A percentile compares a stretch with the other conserved stretches of the same genome.
Evolutionary conservation across 2,797 vertebrate genomes (phyloP).

Genomic region (Notamacropus eugenii): DNA sequence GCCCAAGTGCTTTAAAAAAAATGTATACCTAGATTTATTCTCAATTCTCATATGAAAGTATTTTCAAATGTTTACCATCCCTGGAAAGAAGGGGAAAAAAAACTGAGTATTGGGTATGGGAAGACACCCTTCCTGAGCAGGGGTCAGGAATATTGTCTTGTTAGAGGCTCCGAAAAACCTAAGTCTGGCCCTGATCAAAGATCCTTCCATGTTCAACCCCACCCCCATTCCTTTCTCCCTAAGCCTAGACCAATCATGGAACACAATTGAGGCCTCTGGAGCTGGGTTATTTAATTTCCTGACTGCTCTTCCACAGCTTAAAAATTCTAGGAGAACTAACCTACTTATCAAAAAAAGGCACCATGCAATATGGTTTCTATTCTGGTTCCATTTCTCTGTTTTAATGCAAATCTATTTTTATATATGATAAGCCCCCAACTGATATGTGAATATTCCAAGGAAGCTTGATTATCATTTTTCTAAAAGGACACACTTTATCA

Average conservation of each 20-base stretch:
- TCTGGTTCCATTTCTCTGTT: constrained; percentile 64
- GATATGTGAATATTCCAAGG: constrained; percentile 44
- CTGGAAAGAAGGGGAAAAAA: neutral
- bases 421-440: constrained; percentile 7
- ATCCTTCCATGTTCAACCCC: neutral
- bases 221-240: neutral
- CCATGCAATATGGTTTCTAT: constrained; percentile 60
- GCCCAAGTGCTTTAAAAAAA: neutral
- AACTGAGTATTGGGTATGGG: neutral
- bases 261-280: neutral
- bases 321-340: constrained; percentile 54
- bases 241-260: neutral
- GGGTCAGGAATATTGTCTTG: neutral
- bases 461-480: constrained; percentile 33
- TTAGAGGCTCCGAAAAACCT: neutral
- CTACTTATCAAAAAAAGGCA: constrained; percentile 61
- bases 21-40: neutral
- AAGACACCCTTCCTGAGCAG: neutral
- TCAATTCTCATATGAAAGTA: neutral
- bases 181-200: neutral
- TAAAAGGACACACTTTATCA: constrained; percentile 1
- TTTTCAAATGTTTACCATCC: neutral
- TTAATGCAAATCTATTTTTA: constrained; percentile 68
- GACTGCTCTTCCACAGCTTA: constrained; percentile 42
- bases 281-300: constrained; percentile 39